Conservation (phyloP, 2,113 vertebrate genomes). For the Ranitomeya imitator region DNA sequence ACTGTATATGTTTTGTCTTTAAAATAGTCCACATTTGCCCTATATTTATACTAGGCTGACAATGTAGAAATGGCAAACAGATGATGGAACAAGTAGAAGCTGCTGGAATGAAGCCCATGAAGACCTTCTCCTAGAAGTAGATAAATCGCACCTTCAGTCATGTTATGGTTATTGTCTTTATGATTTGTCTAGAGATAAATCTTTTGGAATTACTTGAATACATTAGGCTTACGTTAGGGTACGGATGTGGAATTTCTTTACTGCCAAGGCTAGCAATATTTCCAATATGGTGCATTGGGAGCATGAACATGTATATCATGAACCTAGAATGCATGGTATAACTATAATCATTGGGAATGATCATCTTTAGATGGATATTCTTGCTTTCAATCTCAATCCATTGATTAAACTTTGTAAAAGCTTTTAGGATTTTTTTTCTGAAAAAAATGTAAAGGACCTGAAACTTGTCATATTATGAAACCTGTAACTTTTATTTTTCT, state of each 20-base stretch:
- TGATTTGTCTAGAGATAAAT: background rate
- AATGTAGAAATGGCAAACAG: constrained; percentile 18
- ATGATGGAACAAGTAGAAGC: background rate
- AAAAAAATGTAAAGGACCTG: no score
- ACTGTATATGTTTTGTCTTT: background rate
- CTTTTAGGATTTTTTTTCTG: no score
- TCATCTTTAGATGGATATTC: background rate
- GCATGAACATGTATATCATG: background rate
- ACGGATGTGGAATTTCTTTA: background rate
- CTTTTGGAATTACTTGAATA: background rate
- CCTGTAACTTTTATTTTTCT: no score
- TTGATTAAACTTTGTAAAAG: no score
- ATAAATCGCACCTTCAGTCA: background rate
- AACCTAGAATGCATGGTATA: no score
- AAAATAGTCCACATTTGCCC: background rate
- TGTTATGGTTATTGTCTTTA: background rate
- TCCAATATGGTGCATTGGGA: background rate
- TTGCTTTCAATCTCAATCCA: no score
- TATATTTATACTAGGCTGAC: constrained; percentile 13
- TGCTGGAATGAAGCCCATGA: background rate
- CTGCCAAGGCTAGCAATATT: background rate
- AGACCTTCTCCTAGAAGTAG: background rate
- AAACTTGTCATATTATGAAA: no score
- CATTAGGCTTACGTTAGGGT: background rate
- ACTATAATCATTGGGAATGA: background rate